Evolutionary conservation across 1,140 invertebrate species (phyloP).

Genomic region (Solenopsis fugax): DNA sequence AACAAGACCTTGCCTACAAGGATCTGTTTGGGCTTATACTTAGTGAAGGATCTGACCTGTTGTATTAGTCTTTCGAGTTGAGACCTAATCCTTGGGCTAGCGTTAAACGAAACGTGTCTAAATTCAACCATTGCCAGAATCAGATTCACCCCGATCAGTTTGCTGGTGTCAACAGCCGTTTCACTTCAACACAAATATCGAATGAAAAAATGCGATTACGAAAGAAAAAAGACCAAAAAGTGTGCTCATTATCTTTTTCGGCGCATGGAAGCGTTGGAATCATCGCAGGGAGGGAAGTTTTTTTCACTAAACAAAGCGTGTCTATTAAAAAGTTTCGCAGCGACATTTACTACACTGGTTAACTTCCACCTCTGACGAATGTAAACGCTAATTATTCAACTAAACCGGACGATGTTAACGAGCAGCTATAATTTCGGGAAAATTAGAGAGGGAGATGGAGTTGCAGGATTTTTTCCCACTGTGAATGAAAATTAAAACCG

Average conservation of each 20-base stretch:
- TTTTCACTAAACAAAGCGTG: not conserved
- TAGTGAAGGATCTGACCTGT: constrained; percentile 44
- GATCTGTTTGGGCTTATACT: constrained; percentile 53
- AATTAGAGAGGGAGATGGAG: constrained; percentile 33
- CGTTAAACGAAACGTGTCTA: constrained; percentile 42
- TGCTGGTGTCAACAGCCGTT: not conserved
- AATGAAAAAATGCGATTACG: not conserved
- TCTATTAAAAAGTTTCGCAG: constrained; percentile 34
- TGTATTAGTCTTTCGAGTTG: constrained; percentile 40
- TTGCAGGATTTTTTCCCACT: constrained; percentile 26
- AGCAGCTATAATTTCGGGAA: constrained; percentile 51
- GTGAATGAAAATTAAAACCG: constrained; percentile 58
- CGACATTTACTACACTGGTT: constrained; percentile 22
- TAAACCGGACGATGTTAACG: constrained; percentile 56
- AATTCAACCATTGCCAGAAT: constrained; percentile 12
- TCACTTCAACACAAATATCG: not conserved
- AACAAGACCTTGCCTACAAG: constrained; percentile 34
- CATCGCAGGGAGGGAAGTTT: not conserved
- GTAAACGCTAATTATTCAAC: constrained; percentile 58
- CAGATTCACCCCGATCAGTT: constrained; percentile 5
- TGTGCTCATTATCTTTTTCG: not conserved
- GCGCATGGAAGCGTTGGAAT: not conserved
- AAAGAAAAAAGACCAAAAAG: not conserved
- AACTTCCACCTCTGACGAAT: constrained; percentile 36
- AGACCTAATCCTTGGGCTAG: not conserved